Evolutionary conservation across 2,113 vertebrate genomes (phyloP).

Genomic region (Indicator maculatus): DNA sequence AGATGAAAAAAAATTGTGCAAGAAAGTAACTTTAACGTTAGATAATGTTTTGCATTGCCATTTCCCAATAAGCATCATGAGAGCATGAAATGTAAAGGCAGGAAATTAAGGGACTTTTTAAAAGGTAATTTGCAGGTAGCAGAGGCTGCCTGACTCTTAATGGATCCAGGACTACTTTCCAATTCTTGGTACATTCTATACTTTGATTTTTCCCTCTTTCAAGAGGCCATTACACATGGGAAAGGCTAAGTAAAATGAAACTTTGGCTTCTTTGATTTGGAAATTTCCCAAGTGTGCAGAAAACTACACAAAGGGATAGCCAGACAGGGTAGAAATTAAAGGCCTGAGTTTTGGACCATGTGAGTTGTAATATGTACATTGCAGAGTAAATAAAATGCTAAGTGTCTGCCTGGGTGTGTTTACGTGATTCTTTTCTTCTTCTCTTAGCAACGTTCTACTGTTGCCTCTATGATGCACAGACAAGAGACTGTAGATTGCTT

Average conservation of each 20-base stretch:
- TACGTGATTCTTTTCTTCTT: slow-evolving; percentile 7
- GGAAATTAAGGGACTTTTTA: background rate
- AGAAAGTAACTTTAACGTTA: background rate
- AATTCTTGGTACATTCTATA: background rate
- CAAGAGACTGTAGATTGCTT: slow-evolving; percentile 98
- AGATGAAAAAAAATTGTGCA: background rate
- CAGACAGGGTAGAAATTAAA: background rate
- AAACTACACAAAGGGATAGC: background rate
- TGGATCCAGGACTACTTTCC: background rate
- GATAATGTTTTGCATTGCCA: background rate
- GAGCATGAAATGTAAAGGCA: background rate
- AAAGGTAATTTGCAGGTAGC: background rate
- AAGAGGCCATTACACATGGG: background rate
- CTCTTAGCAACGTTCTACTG: slow-evolving; percentile 94
- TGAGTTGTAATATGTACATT: background rate
- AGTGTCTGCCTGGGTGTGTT: background rate
- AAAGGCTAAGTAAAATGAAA: background rate
- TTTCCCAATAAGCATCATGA: background rate
- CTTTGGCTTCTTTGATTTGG: background rate
- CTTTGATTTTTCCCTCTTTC: background rate
- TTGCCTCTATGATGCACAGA: slow-evolving; percentile 98
- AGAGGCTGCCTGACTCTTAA: background rate
- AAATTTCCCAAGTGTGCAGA: background rate
- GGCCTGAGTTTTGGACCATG: background rate
- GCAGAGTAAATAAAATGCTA: background rate